Evolutionary conservation across 2,113 vertebrate genomes (phyloP), one percentile per base, ranked within the genome.

Genomic region (Eublepharis macularius): DNA sequence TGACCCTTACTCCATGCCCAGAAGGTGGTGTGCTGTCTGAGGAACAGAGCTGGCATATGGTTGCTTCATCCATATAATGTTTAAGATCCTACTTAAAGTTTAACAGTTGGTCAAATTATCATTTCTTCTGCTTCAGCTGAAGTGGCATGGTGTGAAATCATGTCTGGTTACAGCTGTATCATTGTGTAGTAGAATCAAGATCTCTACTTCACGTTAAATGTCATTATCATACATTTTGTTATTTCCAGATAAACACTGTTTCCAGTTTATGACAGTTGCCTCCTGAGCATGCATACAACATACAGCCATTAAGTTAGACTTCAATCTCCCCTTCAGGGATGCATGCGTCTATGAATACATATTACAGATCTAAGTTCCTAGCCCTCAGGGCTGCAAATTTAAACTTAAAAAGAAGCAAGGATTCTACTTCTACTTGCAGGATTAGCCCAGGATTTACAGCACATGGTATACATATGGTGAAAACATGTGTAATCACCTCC

Each of bases 191-290:
- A 51, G 29, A 51, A 17, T 36, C 32, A 57, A 10, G 9, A 34
- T 6, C n/a, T n/a, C n/a, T 13, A 14, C 68, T 34, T 51, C 29
- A 21, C 19, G 16, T 34, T 36, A 51, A 54, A 39, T 34, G 1
- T 11, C 51, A 11, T 57, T 0, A 0, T 3, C 7, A 51, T 76
- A 1, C 7, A 0, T 41, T 4, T 7, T 39, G 9, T 21, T 0
- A 0, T 39, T 26, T 2, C 82, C 6, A 51, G 32, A 78, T 57
- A 76, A 19, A 1, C 26, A 3, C 0, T 43, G 4, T 0, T 1
- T 78, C 3, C 2, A 57, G 2, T 60, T 43, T 10, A 74, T 24
- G 41, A 70, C 3, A 4, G 16, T 57, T 0, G 0, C 0, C 66
- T 74, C 70, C 32, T 77, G 66, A 80, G 57, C 76, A 78, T 63